Base-by-base conservation (phyloP, 2,888 invertebrate genomes). In the Lasioglossum malachurum region DNA sequence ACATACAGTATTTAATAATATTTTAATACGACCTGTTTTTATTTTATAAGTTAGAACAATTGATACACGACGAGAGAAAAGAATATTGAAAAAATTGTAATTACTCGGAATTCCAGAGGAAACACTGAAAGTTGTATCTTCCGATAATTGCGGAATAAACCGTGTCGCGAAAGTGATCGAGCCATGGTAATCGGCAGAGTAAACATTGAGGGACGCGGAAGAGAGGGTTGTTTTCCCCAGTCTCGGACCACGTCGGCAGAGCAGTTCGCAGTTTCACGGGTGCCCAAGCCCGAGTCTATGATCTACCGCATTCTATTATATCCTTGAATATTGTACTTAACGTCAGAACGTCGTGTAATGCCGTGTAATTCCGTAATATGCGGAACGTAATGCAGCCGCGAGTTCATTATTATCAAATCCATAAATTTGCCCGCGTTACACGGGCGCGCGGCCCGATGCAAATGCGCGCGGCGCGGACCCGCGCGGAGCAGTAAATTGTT, bases 291-390 rank as follows among this genome's bases (percentile, higher is more conserved):
- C 67, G 67, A 64, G 64, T 67, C 35, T 35, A 89, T 82, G 81
- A 83, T 84, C 78, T 73, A 67, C 19, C 79, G 80, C 73, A 76
- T 87, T 83, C 89, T 83, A 80, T 89, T 86, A 87, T 84, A 86
- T 87, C 82, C 82, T 82, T 75, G 87, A 87, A 89, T 89, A 89
- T 89, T 80, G 89, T 82, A 84, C 83, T 89, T 87, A 89, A 80
- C 83, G 83, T 89, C 87, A 73, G 41, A 82, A 81, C 87, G 78
- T 75, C 88, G 74, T 69, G 82, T 89, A 89, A 89, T 89, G 85
- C 80, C 86, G 87, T 89, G 78, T 89, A 89, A 89, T 89, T 89
- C 82, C 82, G 83, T 86, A 82, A 89, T 89, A 83, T 75, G 80
- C 82, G 83, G 80, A 75, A 84, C 80, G 81, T 81, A 80, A 87